Conservation (phyloP, 2,113 vertebrate species). For the Amia ocellicauda region DNA sequence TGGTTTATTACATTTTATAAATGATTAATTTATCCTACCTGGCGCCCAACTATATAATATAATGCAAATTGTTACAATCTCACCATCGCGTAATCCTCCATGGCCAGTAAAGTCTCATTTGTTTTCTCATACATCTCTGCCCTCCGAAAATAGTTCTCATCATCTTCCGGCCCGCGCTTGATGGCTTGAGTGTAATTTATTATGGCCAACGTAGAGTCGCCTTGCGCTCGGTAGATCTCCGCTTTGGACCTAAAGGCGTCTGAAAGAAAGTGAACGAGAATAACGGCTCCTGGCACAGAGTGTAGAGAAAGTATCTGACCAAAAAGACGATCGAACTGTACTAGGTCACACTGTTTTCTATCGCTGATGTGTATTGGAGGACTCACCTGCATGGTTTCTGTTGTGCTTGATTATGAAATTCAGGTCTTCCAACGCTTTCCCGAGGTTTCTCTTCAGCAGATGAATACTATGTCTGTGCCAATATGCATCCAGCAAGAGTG, state of each 20-base stretch:
- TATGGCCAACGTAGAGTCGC: conserved; percentile 55
- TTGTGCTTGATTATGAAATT: conserved; percentile 62
- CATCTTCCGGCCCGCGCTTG: conserved; percentile 57
- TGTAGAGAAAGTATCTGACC: too few species aligned
- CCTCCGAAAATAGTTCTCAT: conserved; percentile 66
- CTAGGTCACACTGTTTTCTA: too few species aligned
- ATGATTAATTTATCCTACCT: too few species aligned
- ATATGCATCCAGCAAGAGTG: conserved; percentile 63
- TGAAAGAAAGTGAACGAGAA: conserved; percentile 38
- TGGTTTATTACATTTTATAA: not conserved
- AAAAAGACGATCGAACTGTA: too few species aligned
- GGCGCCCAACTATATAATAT: too few species aligned
- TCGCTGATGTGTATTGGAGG: too few species aligned
- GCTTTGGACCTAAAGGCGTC: conserved; percentile 68
- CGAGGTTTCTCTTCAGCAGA: conserved; percentile 61
- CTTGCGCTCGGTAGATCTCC: conserved; percentile 63
- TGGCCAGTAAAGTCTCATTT: conserved; percentile 53
- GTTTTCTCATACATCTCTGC: conserved; percentile 57
- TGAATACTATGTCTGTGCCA: conserved; percentile 73
- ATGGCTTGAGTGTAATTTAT: conserved; percentile 64
- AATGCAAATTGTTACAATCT: not conserved
- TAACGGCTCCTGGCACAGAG: too few species aligned
- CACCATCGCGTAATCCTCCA: conserved; percentile 72
- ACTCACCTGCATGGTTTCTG: conserved; percentile 61
- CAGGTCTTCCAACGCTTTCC: conserved; percentile 63